phyloP scores from a whole-genome alignment of 64 coral and sea anemone species.

The Stichodactyla helianthus region DNA sequence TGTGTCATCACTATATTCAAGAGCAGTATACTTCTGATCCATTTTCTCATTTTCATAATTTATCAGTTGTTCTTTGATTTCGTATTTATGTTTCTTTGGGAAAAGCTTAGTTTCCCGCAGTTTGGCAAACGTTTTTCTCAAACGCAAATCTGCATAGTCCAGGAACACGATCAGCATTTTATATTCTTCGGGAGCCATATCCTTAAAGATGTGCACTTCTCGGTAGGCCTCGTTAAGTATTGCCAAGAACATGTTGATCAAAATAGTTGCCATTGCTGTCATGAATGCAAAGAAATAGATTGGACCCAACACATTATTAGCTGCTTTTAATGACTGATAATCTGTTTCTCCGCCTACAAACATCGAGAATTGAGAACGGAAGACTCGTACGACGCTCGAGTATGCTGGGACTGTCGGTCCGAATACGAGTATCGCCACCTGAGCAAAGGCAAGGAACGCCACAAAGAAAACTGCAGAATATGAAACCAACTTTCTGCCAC shows the following conservation, averaged over 20 bases:
- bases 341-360: slow-evolving; percentile 72
- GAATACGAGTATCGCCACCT: slow-evolving; percentile 79
- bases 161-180: slow-evolving; percentile 74
- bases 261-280: slow-evolving; percentile 74
- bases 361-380: slow-evolving; percentile 81
- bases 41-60: background rate
- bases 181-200: slow-evolving; percentile 54
- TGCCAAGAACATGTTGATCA: slow-evolving; percentile 93
- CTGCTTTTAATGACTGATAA: slow-evolving; percentile 34
- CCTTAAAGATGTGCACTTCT: slow-evolving; percentile 61
- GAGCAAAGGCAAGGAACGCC: slow-evolving; percentile 71
- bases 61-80: slow-evolving; percentile 21
- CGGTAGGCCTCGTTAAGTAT: slow-evolving; percentile 83
- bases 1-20: slow-evolving; percentile 16
- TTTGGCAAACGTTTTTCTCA: slow-evolving; percentile 29
- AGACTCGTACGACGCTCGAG: slow-evolving; percentile 55
- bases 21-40: slow-evolving; percentile 27
- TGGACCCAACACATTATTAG: slow-evolving; percentile 64
- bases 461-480: slow-evolving; percentile 83
- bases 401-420: slow-evolving; percentile 53
- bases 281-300: slow-evolving; percentile 79
- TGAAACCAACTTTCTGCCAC: slow-evolving; percentile 50
- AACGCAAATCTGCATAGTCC: slow-evolving; percentile 55
- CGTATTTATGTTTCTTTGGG: slow-evolving; percentile 58
- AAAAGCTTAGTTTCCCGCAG: slow-evolving; percentile 52